Percentiles rank a stretch among this genome's conserved stretches.
Conservation (phyloP, 2,888 invertebrate species). For the Lamellibrachia satsuma region DNA sequence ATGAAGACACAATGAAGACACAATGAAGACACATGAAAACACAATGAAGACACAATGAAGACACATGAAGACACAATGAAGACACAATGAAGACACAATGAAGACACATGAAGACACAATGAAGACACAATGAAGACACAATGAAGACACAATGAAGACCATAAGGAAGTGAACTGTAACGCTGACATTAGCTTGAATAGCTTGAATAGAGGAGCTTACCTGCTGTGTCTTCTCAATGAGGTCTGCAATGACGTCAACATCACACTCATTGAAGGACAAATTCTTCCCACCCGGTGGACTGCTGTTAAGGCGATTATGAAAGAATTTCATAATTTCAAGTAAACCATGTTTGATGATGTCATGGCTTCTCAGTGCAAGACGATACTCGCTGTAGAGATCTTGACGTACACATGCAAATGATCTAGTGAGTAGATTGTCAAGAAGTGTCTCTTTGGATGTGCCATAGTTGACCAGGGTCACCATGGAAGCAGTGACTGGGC, state of each 20-base stretch:
- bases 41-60: too few species aligned
- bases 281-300: neutral
- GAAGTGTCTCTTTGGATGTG: conserved; percentile 59
- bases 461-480: conserved; percentile 61
- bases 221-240: conserved; percentile 34
- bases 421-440: conserved; percentile 58
- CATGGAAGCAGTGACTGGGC: conserved; percentile 56
- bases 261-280: conserved; percentile 36
- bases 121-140: too few species aligned
- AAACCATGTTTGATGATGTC: conserved; percentile 21
- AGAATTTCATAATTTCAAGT: neutral
- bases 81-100: too few species aligned
- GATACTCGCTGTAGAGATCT: conserved; percentile 56
- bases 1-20: too few species aligned
- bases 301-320: neutral
- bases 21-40: too few species aligned
- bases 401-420: conserved; percentile 60
- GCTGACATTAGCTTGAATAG: neutral
- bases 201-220: conserved; percentile 23
- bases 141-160: too few species aligned
- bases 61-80: too few species aligned
- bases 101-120: too few species aligned
- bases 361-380: conserved; percentile 46
- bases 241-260: conserved; percentile 39
- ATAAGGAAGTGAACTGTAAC: too few species aligned